Conservation (phyloP, 2,113 vertebrate species). For the Halcyon senegalensis region DNA sequence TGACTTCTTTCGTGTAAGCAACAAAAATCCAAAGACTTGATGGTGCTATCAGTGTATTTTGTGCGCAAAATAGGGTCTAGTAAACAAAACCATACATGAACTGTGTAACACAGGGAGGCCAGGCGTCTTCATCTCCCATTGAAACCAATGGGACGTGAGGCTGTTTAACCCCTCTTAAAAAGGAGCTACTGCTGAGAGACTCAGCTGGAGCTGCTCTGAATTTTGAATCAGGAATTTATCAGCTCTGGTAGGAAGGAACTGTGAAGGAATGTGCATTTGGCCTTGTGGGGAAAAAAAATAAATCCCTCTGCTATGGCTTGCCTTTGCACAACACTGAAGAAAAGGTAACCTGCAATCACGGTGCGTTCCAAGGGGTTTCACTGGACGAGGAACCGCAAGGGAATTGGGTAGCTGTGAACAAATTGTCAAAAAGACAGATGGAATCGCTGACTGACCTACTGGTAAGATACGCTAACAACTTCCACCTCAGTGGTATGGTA, state of each 20-base stretch:
- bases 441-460: conserved; percentile 26
- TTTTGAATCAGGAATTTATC: conserved; percentile 2
- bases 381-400: not conserved
- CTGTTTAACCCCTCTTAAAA: conserved; percentile 4
- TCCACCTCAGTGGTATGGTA: not conserved
- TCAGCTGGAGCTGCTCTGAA: not conserved
- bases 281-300: not conserved
- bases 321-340: not conserved
- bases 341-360: not conserved
- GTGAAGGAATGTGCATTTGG: not conserved
- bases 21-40: not conserved
- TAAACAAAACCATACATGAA: not conserved
- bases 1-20: not conserved
- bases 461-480: conserved; percentile 34
- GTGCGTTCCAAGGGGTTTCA: not conserved
- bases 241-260: not conserved
- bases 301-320: not conserved
- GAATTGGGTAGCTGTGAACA: conserved; percentile 38
- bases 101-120: rapidly evolving
- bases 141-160: not conserved
- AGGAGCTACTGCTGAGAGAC: not conserved
- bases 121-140: not conserved
- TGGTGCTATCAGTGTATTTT: not conserved
- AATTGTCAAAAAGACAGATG: conserved; percentile 60
- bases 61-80: not conserved